Evolutionary conservation across 2,113 vertebrate species (phyloP).

Genomic region (Corythaixoides concolor): DNA sequence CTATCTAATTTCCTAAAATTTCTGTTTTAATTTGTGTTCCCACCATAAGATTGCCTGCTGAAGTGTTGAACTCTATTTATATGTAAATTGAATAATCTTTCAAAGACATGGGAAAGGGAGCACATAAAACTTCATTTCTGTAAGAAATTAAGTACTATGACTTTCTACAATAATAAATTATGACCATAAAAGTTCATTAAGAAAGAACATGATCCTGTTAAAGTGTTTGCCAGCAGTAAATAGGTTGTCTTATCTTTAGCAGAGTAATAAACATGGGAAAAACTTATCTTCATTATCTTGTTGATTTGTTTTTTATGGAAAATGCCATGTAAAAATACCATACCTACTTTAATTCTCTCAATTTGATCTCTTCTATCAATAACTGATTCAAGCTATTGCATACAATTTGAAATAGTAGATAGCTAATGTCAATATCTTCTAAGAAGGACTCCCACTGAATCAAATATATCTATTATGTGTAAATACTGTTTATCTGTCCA

Average conservation of each 20-base stretch:
- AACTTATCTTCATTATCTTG: neutral
- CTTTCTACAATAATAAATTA: neutral
- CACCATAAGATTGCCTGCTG: neutral
- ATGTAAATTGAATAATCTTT: conserved; percentile 21
- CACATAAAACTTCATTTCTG: neutral
- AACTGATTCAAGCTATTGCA: neutral
- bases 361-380: neutral
- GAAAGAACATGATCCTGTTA: neutral
- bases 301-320: neutral
- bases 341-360: neutral
- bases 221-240: neutral
- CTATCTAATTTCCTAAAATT: neutral
- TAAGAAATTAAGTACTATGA: neutral
- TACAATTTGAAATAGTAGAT: neutral
- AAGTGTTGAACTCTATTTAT: neutral
- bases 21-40: neutral
- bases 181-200: neutral
- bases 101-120: neutral
- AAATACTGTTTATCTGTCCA: neutral
- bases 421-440: neutral
- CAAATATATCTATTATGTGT: neutral
- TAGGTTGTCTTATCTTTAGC: neutral
- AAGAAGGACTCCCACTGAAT: neutral
- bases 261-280: neutral
- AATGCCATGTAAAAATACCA: neutral